Evolutionary conservation across 2,113 vertebrate species (phyloP).

Genomic region (Melanostigma gelatinosum): DNA sequence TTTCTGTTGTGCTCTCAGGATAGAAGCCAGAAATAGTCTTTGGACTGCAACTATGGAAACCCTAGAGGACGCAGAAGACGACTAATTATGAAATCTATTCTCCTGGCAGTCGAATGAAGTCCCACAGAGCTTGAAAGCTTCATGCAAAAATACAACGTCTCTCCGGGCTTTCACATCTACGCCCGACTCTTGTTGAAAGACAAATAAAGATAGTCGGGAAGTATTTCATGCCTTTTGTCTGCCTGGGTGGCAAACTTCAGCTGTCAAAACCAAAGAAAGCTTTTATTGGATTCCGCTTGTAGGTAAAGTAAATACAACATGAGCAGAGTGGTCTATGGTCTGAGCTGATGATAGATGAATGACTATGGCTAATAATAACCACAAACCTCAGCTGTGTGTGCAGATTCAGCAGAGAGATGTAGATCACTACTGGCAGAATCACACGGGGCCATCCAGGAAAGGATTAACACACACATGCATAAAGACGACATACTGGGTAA

Average conservation of each 20-base stretch:
- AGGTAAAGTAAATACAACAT: conserved; percentile 53
- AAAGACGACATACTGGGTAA: background rate
- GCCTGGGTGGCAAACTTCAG: conserved; percentile 53
- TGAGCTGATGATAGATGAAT: conserved; percentile 57
- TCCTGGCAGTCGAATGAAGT: conserved; percentile 6
- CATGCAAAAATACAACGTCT: conserved; percentile 1
- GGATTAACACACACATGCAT: background rate
- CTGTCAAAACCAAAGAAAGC: conserved; percentile 43
- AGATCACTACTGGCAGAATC: conserved; percentile 4
- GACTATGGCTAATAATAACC: conserved; percentile 40
- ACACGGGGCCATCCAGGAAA: background rate
- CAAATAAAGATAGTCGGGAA: conserved; percentile 21
- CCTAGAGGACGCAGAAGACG: conserved; percentile 15
- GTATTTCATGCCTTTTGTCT: conserved; percentile 72
- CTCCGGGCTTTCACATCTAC: background rate
- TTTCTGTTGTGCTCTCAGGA: conserved; percentile 7
- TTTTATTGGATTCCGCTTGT: conserved; percentile 58
- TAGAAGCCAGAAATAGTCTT: conserved; percentile 22
- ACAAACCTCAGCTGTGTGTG: conserved; percentile 18
- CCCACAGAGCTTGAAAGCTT: conserved; percentile 12
- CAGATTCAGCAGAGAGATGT: conserved; percentile 16
- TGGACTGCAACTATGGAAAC: conserved; percentile 51
- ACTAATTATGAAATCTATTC: conserved; percentile 38
- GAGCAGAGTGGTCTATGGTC: conserved; percentile 38
- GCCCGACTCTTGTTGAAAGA: background rate